Percentiles rank a stretch among this genome's conserved stretches.
Evolutionary conservation across 2,888 invertebrate genomes (phyloP).

Genomic region (Ophion ellenae): DNA sequence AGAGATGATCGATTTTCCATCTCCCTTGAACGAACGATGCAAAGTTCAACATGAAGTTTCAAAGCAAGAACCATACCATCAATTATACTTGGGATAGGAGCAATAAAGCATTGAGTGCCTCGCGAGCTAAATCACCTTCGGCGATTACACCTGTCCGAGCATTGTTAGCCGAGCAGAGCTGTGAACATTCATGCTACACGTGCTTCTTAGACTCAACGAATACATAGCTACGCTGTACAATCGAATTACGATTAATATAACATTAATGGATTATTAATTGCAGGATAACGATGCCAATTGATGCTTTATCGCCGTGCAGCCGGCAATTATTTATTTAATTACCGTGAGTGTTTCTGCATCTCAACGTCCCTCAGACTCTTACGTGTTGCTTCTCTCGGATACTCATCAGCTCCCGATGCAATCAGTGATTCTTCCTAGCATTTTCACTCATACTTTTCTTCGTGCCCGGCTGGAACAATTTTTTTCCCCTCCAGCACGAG

Average conservation of each 20-base stretch:
- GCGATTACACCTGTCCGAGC: slow-evolving; percentile 26
- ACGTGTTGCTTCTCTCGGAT: slow-evolving; percentile 37
- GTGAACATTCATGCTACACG: neutral
- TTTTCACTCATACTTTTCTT: slow-evolving; percentile 6
- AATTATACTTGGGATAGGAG: neutral
- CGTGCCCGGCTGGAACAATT: slow-evolving; percentile 22
- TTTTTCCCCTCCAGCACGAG: neutral
- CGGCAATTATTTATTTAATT: slow-evolving; percentile 26
- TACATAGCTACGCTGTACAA: neutral
- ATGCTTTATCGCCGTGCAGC: neutral
- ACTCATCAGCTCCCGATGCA: neutral
- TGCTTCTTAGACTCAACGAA: neutral
- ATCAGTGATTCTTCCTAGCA: neutral
- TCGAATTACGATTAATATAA: slow-evolving; percentile 13
- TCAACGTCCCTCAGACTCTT: slow-evolving; percentile 3
- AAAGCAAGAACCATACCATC: slow-evolving; percentile 4
- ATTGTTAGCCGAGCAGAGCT: neutral
- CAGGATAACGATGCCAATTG: slow-evolving; percentile 10
- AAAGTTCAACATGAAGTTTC: slow-evolving; percentile 4
- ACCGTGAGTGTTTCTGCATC: slow-evolving; percentile 54
- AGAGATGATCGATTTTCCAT: neutral
- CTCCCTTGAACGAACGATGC: neutral
- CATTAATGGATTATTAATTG: slow-evolving; percentile 6
- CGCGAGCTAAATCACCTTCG: slow-evolving; percentile 28
- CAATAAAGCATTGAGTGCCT: slow-evolving; percentile 25